These are phyloP conservation scores for Aporrectodea caliginosa DNA, from an alignment of 1,140 invertebrate species.

Conservation along the genomic window DNA sequence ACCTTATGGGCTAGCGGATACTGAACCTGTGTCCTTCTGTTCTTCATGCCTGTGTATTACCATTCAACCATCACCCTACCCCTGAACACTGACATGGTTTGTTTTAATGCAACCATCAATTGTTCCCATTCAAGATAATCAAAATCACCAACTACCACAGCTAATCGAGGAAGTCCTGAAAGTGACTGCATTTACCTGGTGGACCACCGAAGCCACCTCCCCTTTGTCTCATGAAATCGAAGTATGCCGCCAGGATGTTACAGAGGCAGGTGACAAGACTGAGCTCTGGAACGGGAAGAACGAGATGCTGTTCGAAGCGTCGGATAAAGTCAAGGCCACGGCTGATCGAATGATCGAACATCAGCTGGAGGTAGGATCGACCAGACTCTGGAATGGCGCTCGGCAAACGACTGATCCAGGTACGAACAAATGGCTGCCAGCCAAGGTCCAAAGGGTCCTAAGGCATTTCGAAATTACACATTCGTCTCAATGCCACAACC, in stretches of 20 bases:
- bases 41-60: too few species aligned
- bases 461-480: slow-evolving; percentile 10
- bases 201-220: slow-evolving; percentile 52
- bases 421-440: slow-evolving; percentile 53
- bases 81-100: too few species aligned
- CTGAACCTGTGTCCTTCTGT: too few species aligned
- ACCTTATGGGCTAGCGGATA: too few species aligned
- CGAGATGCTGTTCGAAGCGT: slow-evolving; percentile 41
- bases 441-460: slow-evolving; percentile 54
- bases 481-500: too few species aligned
- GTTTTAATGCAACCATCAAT: too few species aligned
- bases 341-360: slow-evolving; percentile 64
- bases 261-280: slow-evolving; percentile 47
- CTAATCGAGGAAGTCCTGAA: too few species aligned
- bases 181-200: too few species aligned
- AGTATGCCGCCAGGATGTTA: slow-evolving; percentile 48
- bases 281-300: slow-evolving; percentile 44
- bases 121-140: too few species aligned
- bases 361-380: slow-evolving; percentile 57
- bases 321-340: slow-evolving; percentile 37
- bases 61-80: too few species aligned
- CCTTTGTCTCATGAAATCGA: slow-evolving; percentile 48
- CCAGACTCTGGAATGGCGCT: slow-evolving; percentile 50
- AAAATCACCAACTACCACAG: too few species aligned
- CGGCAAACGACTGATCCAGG: slow-evolving; percentile 50